Evolutionary conservation across 2,113 vertebrate genomes (phyloP).

Genomic region (Chloropsis hardwickii): DNA sequence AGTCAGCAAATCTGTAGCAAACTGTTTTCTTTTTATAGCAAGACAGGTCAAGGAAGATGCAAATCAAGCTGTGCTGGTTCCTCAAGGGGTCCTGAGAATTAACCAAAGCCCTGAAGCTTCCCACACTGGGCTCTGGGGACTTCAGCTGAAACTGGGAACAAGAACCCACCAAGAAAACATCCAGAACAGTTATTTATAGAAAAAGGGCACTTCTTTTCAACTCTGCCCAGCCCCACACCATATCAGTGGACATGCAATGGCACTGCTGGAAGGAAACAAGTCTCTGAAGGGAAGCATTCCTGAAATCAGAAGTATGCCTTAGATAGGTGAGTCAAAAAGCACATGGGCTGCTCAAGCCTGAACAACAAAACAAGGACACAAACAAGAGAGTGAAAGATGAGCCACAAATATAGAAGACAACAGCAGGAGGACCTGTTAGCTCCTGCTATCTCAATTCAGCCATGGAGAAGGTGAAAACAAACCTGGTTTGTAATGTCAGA

Average conservation of each 20-base stretch:
- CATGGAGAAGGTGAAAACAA: slow-evolving; percentile 25
- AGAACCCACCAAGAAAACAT: background rate
- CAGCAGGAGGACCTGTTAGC: background rate
- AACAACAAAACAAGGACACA: background rate
- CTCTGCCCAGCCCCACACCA: background rate
- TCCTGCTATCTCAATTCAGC: background rate
- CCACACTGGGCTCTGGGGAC: background rate
- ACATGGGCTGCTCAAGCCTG: background rate
- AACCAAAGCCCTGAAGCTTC: background rate
- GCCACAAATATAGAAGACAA: background rate
- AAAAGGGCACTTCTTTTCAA: background rate
- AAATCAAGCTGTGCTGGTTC: background rate
- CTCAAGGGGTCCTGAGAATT: background rate
- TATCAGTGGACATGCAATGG: background rate
- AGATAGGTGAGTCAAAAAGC: background rate
- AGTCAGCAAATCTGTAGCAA: background rate
- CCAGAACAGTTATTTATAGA: background rate
- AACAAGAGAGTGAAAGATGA: background rate
- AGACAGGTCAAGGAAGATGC: background rate
- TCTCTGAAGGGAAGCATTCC: background rate
- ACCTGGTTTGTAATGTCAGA: slow-evolving; percentile 29
- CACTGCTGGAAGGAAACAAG: background rate
- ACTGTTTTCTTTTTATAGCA: background rate
- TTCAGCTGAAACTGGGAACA: background rate
- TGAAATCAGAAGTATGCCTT: background rate